phyloP scores from a whole-genome alignment of 2,113 vertebrate genomes.

The Puntigrus tetrazona region DNA sequence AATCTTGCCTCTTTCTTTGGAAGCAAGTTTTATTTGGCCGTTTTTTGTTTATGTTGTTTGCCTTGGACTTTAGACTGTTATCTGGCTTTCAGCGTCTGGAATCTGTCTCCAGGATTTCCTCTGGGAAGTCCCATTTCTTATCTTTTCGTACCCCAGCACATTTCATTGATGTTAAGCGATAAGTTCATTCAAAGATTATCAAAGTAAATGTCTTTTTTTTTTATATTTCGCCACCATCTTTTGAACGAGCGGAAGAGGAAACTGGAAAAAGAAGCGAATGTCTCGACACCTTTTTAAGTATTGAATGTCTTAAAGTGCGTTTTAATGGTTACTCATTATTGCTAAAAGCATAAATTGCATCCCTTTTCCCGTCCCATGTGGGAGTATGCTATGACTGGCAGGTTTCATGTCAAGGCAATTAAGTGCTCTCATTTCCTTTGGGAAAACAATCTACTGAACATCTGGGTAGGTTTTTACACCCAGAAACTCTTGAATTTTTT shows the following conservation, averaged over 20 bases:
- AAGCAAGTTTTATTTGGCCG: neutral
- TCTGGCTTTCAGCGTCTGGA: neutral
- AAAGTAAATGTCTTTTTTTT: neutral
- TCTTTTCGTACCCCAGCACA: neutral
- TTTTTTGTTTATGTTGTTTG: neutral
- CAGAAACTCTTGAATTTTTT: neutral
- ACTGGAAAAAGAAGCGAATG: neutral
- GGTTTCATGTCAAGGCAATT: neutral
- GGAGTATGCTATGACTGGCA: neutral
- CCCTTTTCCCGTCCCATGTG: neutral
- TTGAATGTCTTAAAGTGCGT: neutral
- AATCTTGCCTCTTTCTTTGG: neutral
- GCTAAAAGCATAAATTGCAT: neutral
- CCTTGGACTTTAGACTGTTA: neutral
- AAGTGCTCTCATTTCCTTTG: constrained; percentile 3
- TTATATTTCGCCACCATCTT: neutral
- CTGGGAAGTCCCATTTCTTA: neutral
- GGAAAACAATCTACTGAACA: neutral
- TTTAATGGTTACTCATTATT: neutral
- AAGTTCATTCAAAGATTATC: neutral
- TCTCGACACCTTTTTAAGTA: neutral
- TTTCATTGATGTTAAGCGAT: neutral
- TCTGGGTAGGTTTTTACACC: neutral
- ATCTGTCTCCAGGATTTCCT: constrained; percentile 3
- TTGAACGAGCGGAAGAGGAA: neutral